Conservation (phyloP, 2,113 vertebrate genomes). For the Fregata magnificens region DNA sequence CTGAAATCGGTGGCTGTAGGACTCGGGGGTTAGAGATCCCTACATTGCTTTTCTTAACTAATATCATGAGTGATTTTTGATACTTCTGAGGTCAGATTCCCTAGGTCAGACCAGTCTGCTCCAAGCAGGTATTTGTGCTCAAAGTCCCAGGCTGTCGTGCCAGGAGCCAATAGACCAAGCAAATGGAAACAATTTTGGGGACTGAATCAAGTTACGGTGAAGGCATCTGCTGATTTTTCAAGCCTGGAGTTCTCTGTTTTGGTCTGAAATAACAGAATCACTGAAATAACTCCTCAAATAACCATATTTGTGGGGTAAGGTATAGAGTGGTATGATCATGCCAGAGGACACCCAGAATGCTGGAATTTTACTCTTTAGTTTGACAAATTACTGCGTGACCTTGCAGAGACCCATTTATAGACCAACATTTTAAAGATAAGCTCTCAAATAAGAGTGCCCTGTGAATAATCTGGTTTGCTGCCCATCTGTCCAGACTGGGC, state of each 20-base stretch:
- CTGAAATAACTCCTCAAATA: neutral
- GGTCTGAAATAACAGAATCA: neutral
- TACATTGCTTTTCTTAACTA: neutral
- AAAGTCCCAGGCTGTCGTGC: rapidly evolving
- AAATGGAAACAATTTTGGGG: neutral
- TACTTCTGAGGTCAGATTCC: neutral
- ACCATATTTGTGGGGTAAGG: rapidly evolving
- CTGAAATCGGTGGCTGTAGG: neutral
- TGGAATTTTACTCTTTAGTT: neutral
- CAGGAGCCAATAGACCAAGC: neutral
- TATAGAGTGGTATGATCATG: rapidly evolving
- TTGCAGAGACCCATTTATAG: neutral
- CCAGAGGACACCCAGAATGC: neutral
- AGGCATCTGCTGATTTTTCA: neutral
- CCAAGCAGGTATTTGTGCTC: neutral
- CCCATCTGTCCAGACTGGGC: neutral
- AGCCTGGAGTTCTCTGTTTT: neutral
- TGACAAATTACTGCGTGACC: neutral
- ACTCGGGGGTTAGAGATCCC: neutral
- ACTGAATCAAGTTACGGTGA: neutral
- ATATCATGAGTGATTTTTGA: rapidly evolving
- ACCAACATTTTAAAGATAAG: slow-evolving; percentile 13
- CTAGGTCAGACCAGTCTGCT: neutral
- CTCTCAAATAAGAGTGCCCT: slow-evolving; percentile 4
- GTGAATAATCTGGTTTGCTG: slow-evolving; percentile 20